phyloP scores from a whole-genome alignment of 2,797 vertebrate species.

The Phalloptychus januarius region DNA sequence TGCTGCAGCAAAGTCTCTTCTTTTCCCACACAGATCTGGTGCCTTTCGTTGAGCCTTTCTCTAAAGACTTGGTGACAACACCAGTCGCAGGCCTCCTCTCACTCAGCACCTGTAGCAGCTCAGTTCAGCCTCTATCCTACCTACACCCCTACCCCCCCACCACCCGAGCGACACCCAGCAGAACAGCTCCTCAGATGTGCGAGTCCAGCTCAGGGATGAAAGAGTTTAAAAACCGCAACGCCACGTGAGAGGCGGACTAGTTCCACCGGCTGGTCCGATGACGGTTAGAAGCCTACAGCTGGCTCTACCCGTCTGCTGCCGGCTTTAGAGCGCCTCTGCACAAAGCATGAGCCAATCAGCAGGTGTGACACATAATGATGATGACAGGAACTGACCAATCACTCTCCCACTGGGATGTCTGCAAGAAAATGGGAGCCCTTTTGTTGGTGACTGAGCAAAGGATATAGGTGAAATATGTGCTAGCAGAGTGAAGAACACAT shows the following conservation, averaged over 20 bases:
- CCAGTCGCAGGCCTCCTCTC: constrained; percentile 73
- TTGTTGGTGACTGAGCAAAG: constrained; percentile 52
- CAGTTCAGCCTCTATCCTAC: constrained; percentile 53
- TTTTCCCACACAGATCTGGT: constrained; percentile 83
- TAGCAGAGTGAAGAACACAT: constrained; percentile 37
- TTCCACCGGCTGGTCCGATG: constrained; percentile 22
- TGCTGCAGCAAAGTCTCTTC: constrained; percentile 37
- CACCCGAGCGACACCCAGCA: constrained; percentile 38
- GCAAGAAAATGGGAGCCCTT: constrained; percentile 65
- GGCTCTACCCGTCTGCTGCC: constrained; percentile 31
- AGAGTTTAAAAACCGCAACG: constrained; percentile 40
- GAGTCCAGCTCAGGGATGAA: constrained; percentile 53
- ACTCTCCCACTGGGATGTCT: constrained; percentile 67
- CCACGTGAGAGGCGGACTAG: constrained; percentile 56
- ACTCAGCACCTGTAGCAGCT: constrained; percentile 73
- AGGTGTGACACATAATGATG: constrained; percentile 71
- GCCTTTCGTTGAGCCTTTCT: constrained; percentile 52
- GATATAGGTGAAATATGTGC: constrained; percentile 43
- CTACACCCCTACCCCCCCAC: constrained; percentile 32
- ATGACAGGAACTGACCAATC: constrained; percentile 74
- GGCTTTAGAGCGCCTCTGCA: constrained; percentile 38
- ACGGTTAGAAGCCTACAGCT: constrained; percentile 21
- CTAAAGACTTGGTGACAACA: constrained; percentile 77
- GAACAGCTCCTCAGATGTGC: constrained; percentile 42
- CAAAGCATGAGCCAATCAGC: constrained; percentile 68